A percentile compares a stretch with the other conserved stretches of the same genome.
Evolutionary conservation across 2,888 invertebrate genomes (phyloP).

Genomic region (Dysmachus trigonus): DNA sequence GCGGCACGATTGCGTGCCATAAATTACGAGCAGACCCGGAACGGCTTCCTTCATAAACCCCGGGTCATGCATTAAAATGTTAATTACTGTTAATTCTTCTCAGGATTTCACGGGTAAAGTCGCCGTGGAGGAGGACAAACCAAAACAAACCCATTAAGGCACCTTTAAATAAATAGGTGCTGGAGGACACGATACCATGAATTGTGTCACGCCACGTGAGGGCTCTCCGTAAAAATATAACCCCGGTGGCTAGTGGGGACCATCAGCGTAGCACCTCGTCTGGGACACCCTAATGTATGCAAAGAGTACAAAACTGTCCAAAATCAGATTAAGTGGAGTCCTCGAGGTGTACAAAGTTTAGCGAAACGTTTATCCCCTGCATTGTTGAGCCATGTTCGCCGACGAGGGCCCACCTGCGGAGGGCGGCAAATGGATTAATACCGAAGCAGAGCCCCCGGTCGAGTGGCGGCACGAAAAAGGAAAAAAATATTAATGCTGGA

Average conservation of each 20-base stretch:
- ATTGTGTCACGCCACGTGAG: slow-evolving; percentile 24
- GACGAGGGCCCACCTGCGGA: background rate
- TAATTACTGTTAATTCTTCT: slow-evolving; percentile 33
- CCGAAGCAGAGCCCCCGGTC: background rate
- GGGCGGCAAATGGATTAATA: slow-evolving; percentile 15
- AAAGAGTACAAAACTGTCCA: slow-evolving; percentile 42
- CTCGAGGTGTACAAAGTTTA: slow-evolving; percentile 39
- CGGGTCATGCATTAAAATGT: slow-evolving; percentile 37
- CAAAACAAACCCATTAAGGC: slow-evolving; percentile 38
- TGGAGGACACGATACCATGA: slow-evolving; percentile 36
- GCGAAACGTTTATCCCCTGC: slow-evolving; percentile 28
- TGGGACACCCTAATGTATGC: slow-evolving; percentile 21
- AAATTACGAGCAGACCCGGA: slow-evolving; percentile 14
- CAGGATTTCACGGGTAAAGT: slow-evolving; percentile 23
- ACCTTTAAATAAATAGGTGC: slow-evolving; percentile 35
- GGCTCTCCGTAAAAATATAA: background rate
- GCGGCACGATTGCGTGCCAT: background rate
- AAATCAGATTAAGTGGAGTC: slow-evolving; percentile 42
- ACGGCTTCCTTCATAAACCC: slow-evolving; percentile 21
- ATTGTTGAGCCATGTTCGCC: slow-evolving; percentile 14
- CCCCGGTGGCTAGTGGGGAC: background rate
- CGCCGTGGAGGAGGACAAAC: slow-evolving; percentile 16
- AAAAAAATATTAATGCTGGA: background rate
- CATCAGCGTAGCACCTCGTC: slow-evolving; percentile 18
- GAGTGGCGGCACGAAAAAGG: background rate